Conservation (phyloP, 2,113 vertebrate genomes). For the Rhadina sibilatrix region DNA sequence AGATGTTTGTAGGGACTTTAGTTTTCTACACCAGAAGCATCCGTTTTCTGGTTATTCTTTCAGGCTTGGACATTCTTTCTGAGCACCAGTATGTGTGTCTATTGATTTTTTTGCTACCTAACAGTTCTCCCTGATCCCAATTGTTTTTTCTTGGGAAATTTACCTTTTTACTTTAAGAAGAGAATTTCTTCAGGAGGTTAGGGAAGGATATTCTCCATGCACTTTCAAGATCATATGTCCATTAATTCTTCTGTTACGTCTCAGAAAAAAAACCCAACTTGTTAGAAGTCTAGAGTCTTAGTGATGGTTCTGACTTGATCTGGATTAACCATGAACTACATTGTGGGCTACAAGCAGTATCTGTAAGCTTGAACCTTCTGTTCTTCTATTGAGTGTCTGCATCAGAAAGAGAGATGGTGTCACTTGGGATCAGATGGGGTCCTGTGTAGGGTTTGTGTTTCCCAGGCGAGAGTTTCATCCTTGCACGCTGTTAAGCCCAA, state of each 20-base stretch:
- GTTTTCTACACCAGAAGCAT: background rate
- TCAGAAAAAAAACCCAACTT: background rate
- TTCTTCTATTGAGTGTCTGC: background rate
- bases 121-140: background rate
- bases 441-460: background rate
- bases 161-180: background rate
- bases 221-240: background rate
- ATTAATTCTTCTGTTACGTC: background rate
- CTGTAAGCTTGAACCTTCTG: background rate
- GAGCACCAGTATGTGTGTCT: background rate
- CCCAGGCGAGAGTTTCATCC: background rate
- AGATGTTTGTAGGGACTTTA: background rate
- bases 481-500: background rate
- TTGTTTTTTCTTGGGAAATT: background rate
- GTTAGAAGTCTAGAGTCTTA: background rate
- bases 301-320: background rate
- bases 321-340: background rate
- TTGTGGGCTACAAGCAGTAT: background rate
- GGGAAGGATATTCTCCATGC: background rate
- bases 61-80: background rate
- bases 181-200: background rate
- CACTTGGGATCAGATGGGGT: background rate
- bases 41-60: background rate
- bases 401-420: background rate
- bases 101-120: background rate